Base-by-base conservation (phyloP, 30 jellyfish, hydroid and myxozoan species). In the Aurelia coerulea region DNA sequence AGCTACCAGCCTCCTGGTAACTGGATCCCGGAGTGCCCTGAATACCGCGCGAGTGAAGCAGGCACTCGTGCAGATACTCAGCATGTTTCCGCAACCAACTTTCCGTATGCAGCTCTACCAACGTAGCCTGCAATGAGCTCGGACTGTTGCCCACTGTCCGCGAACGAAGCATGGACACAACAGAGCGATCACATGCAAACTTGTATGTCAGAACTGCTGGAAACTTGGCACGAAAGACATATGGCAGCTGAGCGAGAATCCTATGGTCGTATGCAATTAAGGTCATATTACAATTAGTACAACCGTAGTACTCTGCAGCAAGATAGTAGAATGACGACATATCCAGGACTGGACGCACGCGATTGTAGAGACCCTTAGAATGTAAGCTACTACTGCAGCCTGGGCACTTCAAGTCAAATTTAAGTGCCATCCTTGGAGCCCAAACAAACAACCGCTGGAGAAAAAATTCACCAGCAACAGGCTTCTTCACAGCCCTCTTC, bases 181-280 rank as follows among this genome's bases (percentile, higher is more conserved):
- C 75, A 16, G 83, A 19, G 66, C 18, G 46, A 63, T 85, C 95
- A 62, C 90, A 76, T 7, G 85, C 96, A 76, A 59, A 74, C 75
- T 87, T 64, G 71, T 78, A 65, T 49, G 96, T 76, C 86, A 87
- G 73, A 41, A 79, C 64, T 8, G 65, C 81, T 9, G 90, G 96
- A 41, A 37, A 37, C 49, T 2, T 37, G 49, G 5, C 5, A 5
- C 49, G 49, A 37, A 37, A 2, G 49, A 37, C 49, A 66, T 23
- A 66, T 23, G 96, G 96, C 71, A 87, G 62, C 96, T 87, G 96
- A 15, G 50, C 86, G 71, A 87, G 29, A 13, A 87, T 35, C 79
- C 81, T 58, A 39, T 75, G 67, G 78, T 46, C 75, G 49, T 74
- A 64, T 19, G 74, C 87, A 15, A 78, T 58, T n/a, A 50, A 49